Base-by-base conservation (phyloP, 2,797 vertebrate species). In the Columba guinea region DNA sequence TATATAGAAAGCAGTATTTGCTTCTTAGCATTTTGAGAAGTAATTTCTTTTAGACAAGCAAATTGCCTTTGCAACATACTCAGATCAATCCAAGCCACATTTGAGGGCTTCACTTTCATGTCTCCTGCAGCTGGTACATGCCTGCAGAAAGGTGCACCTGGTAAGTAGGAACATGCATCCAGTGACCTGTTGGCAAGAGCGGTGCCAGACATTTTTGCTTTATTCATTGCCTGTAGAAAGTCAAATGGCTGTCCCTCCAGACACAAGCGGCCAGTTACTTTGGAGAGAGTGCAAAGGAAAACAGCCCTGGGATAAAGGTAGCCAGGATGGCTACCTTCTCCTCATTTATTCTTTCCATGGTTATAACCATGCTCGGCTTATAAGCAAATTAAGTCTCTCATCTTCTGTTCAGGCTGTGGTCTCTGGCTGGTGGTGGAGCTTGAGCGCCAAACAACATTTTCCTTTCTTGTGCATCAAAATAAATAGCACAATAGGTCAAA, bases 341-440 rank as follows among this genome's bases (percentile, higher is more conserved):
- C 39, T 78, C 15, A 8, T 48, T 84, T 48, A 3, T 65, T 71
- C 37, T 58, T 88, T 68, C 69, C 35, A 28, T 19, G 8, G 19
- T 18, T 76, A 17, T n/a, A n/a, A 52, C 19, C n/a, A n/a, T 0
- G 0, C 17, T 62, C 0, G 1, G 18, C 26, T 84, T 35, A 48
- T 5, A 67, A 67, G 20, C 34, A 73, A 73, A 73, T 62, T 11
- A 56, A 70, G 22, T 6, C 21, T 27, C 60, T 81, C 0, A 0
- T 7, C n/a, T 83, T 71, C 62, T 87, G n/a, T 35, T 35, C n/a
- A 32, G 37, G 15, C 56, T 83, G 26, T 37, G 23, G 35, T 59
- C 13, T 75, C 51, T 78, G 44, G 15, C 5, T 30, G 32, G 5
- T 0, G 1, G 58, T 35, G 16, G 23, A 84, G 23, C 71, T 71